Base-by-base conservation (phyloP, 2,888 invertebrate genomes). In the Spisula subtruncata region DNA sequence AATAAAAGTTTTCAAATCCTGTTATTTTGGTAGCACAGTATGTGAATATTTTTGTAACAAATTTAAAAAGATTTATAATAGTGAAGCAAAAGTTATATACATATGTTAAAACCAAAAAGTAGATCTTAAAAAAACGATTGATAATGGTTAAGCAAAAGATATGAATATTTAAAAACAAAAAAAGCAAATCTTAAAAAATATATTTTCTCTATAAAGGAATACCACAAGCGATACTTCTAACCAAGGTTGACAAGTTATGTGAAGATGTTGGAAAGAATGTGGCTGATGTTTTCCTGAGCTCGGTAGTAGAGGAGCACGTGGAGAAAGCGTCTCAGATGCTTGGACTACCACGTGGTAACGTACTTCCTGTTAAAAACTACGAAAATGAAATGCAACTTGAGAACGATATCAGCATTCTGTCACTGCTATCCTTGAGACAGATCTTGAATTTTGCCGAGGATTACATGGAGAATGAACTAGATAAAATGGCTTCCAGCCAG, bases 221-320 rank as follows among this genome's bases (percentile, higher is more conserved):
- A n/a, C 88, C 88, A n/a, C 91, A 91, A 51, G 92, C 90, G 0
- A 75, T 92, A 29, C 82, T 93, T n/a, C 86, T 93, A 60, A 93
- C 94, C 12, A 93, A 94, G 71, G 75, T 93, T 6, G 94, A 94
- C 83, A 89, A 90, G 79, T 82, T 92, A 0, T 91, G 91, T 85
- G 81, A 81, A 16, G 51, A 83, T 25, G 91, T 92, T 1, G 85
- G 88, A 35, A 87, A 91, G 4, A 89, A 93, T 51, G 60, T 90
- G 14, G 81, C 88, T 14, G 46, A 81, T 25, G 87, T 87, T 12
- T 91, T 89, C 75, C 71, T 46, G 48, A 89, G 89, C 35, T 32
- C 56, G 12, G 46, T 66, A 5, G 87, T 91, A 2, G 29, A 80
- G 35, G 87, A 89, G 16, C 56, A 81, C n/a, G 91, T 91, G 0